These are phyloP conservation scores for Leptinotarsa tumamoca DNA, from an alignment of 2,888 invertebrate genomes.

Conservation along the genomic window DNA sequence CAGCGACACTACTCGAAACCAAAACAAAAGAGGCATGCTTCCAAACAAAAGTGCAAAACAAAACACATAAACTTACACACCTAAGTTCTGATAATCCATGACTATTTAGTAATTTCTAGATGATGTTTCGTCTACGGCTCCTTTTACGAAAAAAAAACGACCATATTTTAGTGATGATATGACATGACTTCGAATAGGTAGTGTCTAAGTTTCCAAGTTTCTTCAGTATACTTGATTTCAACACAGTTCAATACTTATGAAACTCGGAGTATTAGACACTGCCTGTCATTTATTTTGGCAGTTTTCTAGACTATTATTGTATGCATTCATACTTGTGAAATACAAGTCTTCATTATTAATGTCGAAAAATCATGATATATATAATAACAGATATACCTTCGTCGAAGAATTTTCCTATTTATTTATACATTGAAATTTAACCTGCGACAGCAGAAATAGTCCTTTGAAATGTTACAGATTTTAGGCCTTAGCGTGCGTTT, in stretches of 20 bases:
- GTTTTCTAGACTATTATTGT: neutral
- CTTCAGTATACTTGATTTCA: neutral
- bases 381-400: too few species aligned
- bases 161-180: conserved; percentile 36
- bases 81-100: conserved; percentile 62
- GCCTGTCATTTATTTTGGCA: neutral
- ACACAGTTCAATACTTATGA: neutral
- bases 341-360: neutral
- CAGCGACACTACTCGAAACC: conserved; percentile 29
- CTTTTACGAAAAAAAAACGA: conserved; percentile 43
- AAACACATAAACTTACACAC: conserved; percentile 58
- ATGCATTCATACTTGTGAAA: neutral
- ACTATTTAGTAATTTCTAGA: conserved; percentile 52
- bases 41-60: conserved; percentile 37
- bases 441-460: too few species aligned
- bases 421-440: too few species aligned
- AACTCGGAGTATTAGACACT: neutral
- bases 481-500: too few species aligned
- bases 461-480: too few species aligned
- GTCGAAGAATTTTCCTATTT: too few species aligned
- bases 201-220: neutral
- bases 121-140: conserved; percentile 38
- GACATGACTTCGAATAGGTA: conserved; percentile 15
- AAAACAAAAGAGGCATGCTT: conserved; percentile 42
- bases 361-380: too few species aligned